phyloP scores from a whole-genome alignment of 2,797 vertebrate genomes.

The Necrosyrtes monachus region DNA sequence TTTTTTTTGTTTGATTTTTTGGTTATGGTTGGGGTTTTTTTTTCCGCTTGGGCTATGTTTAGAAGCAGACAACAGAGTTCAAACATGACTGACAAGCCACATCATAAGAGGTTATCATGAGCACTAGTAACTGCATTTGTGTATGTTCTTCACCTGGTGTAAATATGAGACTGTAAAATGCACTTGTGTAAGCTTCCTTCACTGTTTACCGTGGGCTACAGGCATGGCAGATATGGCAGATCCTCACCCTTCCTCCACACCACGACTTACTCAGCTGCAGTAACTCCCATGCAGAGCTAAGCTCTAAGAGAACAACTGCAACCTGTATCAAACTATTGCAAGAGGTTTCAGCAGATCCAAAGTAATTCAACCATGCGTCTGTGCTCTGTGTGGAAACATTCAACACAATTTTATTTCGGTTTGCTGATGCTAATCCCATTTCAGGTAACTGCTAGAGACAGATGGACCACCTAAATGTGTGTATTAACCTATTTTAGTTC shows the following conservation, averaged over 20 bases:
- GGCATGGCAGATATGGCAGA: not conserved
- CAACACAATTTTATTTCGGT: not conserved
- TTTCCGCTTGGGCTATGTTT: not conserved
- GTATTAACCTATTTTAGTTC: not conserved
- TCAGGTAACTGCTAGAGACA: not conserved
- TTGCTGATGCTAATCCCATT: not conserved
- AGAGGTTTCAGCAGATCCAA: not conserved
- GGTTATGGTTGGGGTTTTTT: too few species aligned
- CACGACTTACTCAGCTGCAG: rapidly evolving
- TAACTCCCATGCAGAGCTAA: not conserved
- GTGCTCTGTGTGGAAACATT: not conserved
- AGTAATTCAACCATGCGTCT: not conserved
- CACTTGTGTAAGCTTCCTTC: not conserved
- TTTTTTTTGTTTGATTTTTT: not conserved
- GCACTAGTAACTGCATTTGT: not conserved
- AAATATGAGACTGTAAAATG: not conserved
- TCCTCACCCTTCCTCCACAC: not conserved
- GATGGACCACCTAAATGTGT: not conserved
- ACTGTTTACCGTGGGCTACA: not conserved
- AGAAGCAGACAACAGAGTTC: not conserved
- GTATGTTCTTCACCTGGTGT: not conserved
- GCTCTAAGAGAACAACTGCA: not conserved
- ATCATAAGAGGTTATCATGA: not conserved
- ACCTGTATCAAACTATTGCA: not conserved
- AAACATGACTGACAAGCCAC: not conserved